Base-by-base conservation (phyloP, 2,113 vertebrate genomes). In the Ceuthmochares aereus region DNA sequence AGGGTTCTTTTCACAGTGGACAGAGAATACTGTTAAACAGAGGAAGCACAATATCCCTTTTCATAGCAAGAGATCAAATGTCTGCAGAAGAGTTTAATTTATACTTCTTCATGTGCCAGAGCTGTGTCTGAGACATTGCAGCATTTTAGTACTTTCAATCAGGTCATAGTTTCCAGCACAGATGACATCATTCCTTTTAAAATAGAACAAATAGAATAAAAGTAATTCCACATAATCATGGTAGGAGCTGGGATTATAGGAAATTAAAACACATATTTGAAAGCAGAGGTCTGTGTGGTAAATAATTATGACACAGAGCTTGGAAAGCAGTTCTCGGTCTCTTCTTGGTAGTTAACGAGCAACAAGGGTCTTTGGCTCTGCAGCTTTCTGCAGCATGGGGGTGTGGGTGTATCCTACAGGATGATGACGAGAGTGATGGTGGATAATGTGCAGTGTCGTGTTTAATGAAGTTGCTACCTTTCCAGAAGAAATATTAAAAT, bases 71-170 rank as follows among this genome's bases (percentile, higher is more conserved):
- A 97, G 97, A 98, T 98, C 96, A 97, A 97, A 97, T 98, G 97
- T 97, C 97, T 97, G 96, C 96, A 97, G 97, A 98, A 98, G 98
- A 97, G 96, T 98, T 98, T 97, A 97, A 97, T 97, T 97, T 97
- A 97, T 97, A 98, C 96, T 96, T 96, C 96, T 96, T 93, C 93
- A 96, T 95, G 92, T 95, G 96, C 97, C 97, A 98, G 96, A 97
- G 94, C 96, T 96, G 91, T 90, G 97, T 84, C 97, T 96, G 98
- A 98, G 96, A 97, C 97, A 97, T 96, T 97, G 97, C 94, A 96
- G 95, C 47, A 10, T 95, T 98, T 97, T 96, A 96, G 87, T 89
- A 63, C 92, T 97, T 97, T 97, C 90, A 97, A 79, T 97, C 97
- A 97, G 96, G 96, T 97, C 98, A 98, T 94, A 97, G 97, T 98